Percentiles rank a stretch among this genome's conserved stretches.
These are phyloP conservation scores for Diabrotica undecimpunctata DNA, from an alignment of 1,140 invertebrate genomes.

Conservation along the genomic window DNA sequence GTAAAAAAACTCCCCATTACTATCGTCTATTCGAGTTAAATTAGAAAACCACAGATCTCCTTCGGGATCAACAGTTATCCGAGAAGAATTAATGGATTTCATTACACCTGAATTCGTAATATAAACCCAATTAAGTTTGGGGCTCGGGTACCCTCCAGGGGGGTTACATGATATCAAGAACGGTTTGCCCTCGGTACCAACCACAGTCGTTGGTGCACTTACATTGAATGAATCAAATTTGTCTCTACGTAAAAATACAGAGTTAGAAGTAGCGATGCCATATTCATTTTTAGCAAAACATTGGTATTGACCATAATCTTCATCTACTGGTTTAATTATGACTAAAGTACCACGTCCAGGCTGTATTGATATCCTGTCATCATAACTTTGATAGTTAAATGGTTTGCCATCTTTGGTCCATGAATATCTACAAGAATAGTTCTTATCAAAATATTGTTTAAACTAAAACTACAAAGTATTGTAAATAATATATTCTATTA, in stretches of 20 bases:
- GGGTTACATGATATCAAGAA: constrained; percentile 83
- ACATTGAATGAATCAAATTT: constrained; percentile 90
- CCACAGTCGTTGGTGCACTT: constrained; percentile 54
- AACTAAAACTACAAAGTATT: too few relatives aligned
- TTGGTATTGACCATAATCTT: constrained; percentile 94
- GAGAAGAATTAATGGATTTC: constrained; percentile 85
- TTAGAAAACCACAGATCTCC: constrained; percentile 93
- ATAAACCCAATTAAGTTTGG: constrained; percentile 89
- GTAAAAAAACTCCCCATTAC: constrained; percentile 73
- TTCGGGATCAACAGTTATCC: constrained; percentile 91
- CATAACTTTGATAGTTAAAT: constrained; percentile 86
- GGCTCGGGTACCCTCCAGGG: constrained; percentile 91
- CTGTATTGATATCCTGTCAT: constrained; percentile 89
- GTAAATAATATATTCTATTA: too few relatives aligned
- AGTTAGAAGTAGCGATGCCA: constrained; percentile 91
- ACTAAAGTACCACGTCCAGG: constrained; percentile 87
- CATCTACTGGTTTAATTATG: constrained; percentile 80
- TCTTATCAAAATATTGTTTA: too few relatives aligned
- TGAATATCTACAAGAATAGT: constrained; percentile 65
- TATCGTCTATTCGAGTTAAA: constrained; percentile 77
- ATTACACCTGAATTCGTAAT: constrained; percentile 73
- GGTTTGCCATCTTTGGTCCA: constrained; percentile 96
- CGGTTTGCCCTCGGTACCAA: constrained; percentile 80
- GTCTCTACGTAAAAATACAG: constrained; percentile 91
- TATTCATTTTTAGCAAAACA: constrained; percentile 95